Evolutionary conservation across 2,113 vertebrate genomes (phyloP).

Genomic region (Tautogolabrus adspersus): DNA sequence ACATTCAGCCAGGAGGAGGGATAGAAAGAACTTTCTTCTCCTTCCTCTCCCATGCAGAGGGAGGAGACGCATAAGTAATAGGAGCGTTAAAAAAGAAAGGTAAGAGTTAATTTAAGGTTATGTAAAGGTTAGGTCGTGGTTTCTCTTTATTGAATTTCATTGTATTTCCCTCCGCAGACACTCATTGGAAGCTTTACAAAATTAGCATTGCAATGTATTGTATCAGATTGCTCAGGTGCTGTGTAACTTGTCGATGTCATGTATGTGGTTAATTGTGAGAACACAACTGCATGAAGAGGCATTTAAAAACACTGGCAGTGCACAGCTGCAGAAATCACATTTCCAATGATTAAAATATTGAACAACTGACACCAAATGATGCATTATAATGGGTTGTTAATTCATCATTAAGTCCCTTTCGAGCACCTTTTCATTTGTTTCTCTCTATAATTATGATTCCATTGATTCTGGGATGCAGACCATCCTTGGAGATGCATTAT

Average conservation of each 20-base stretch:
- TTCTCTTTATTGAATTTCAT: neutral
- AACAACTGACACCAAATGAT: neutral
- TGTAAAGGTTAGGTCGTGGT: neutral
- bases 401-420: neutral
- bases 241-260: no score
- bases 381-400: neutral
- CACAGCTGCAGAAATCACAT: neutral
- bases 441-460: neutral
- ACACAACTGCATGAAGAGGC: neutral
- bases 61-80: neutral
- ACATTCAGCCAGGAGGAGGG: neutral
- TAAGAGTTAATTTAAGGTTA: neutral
- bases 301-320: slow-evolving; percentile 28
- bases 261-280: no score
- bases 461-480: neutral
- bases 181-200: neutral
- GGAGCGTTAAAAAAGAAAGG: no score
- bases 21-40: neutral
- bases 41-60: neutral
- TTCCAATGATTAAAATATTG: neutral
- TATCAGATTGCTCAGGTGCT: slow-evolving; percentile 17
- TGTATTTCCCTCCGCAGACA: neutral
- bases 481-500: neutral
- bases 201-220: neutral
- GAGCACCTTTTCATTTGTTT: no score